Evolutionary conservation across 2,797 vertebrate species (phyloP).

Genomic region (Cirrhinus molitorella): DNA sequence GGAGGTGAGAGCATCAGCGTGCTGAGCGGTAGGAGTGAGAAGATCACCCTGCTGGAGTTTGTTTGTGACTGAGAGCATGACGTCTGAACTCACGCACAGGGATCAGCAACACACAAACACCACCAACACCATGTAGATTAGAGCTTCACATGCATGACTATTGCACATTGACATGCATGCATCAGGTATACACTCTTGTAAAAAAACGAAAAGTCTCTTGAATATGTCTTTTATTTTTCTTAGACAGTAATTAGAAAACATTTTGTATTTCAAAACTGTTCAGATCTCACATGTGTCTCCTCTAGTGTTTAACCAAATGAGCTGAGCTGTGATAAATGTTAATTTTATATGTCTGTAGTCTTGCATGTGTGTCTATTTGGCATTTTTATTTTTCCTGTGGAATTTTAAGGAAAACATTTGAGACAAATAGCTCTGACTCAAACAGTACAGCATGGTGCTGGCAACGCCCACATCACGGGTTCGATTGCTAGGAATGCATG

Average conservation of each 20-base stretch:
- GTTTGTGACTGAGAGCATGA: conserved; percentile 49
- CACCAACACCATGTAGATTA: conserved; percentile 14
- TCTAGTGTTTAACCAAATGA: neutral
- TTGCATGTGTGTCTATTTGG: neutral
- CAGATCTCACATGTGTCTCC: neutral
- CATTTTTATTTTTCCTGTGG: neutral
- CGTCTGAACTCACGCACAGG: conserved; percentile 33
- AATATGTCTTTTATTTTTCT: neutral
- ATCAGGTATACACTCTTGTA: neutral
- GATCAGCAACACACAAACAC: conserved; percentile 35
- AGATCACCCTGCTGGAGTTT: conserved; percentile 50
- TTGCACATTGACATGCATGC: neutral
- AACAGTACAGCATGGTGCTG: neutral
- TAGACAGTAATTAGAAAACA: neutral
- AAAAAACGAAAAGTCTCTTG: neutral
- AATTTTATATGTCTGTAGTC: neutral
- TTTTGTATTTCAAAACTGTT: neutral
- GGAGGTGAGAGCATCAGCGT: conserved; percentile 52
- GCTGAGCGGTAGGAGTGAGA: conserved; percentile 52
- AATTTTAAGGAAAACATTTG: neutral
- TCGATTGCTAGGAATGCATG: neutral
- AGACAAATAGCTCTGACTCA: neutral
- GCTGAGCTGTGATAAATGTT: neutral
- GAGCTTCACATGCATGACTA: neutral
- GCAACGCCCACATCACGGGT: neutral